phyloP scores from a whole-genome alignment of 2,797 vertebrate species.

The Enteromius anoplus region DNA sequence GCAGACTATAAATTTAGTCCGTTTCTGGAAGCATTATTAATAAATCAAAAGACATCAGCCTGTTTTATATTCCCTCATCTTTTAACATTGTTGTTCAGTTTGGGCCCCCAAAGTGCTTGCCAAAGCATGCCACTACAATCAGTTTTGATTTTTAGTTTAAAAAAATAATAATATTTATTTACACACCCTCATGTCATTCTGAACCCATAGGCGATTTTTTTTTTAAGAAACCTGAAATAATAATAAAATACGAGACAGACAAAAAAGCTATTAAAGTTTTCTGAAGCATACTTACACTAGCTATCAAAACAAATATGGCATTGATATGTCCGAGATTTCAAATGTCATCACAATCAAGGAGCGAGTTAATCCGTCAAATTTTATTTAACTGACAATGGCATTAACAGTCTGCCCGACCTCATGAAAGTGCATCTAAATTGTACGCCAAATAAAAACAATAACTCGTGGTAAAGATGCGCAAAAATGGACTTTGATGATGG shows the following conservation, averaged over 20 bases:
- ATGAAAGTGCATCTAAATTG: too few relatives aligned
- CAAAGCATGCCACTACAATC: neutral
- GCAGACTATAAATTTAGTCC: neutral
- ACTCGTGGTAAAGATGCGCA: too few relatives aligned
- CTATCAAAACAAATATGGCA: neutral
- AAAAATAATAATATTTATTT: neutral
- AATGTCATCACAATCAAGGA: neutral
- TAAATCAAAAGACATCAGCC: too few relatives aligned
- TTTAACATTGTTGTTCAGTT: neutral
- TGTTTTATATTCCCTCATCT: neutral
- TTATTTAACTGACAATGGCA: neutral
- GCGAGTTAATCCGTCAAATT: neutral
- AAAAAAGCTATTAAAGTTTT: neutral
- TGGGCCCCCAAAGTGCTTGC: neutral
- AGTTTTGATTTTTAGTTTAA: neutral
- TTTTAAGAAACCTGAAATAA: neutral
- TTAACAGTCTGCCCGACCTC: too few relatives aligned
- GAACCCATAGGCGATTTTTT: neutral
- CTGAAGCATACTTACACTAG: neutral
- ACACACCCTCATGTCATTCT: neutral
- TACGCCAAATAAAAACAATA: too few relatives aligned
- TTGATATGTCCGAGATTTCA: neutral
- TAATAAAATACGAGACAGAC: neutral
- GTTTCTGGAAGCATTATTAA: neutral
- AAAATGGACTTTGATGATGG: too few relatives aligned